Evolutionary conservation across 2,888 invertebrate genomes (phyloP).

Genomic region (Embidobia sp.): DNA sequence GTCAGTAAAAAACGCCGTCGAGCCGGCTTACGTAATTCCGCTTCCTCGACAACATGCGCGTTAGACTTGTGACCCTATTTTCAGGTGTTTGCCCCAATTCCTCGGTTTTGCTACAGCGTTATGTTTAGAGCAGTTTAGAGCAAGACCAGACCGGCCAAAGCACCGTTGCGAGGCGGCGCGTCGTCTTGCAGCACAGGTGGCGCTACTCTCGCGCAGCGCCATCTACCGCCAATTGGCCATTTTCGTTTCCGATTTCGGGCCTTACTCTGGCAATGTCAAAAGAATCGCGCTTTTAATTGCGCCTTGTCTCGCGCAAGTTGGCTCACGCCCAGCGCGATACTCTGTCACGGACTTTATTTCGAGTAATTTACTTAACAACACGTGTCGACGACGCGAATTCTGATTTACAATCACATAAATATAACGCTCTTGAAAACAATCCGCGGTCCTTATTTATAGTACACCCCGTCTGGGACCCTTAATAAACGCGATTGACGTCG

Average conservation of each 20-base stretch:
- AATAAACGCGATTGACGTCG: slow-evolving; percentile 6
- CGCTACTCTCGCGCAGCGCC: not conserved
- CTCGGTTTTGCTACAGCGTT: slow-evolving; percentile 35
- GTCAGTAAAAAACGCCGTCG: slow-evolving; percentile 8
- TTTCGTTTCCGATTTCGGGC: too few relatives aligned
- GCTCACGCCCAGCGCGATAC: slow-evolving; percentile 20
- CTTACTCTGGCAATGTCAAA: too few relatives aligned
- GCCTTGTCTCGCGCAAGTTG: slow-evolving; percentile 12
- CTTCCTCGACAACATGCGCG: slow-evolving; percentile 13
- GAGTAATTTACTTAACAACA: slow-evolving; percentile 42
- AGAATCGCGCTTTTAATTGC: slow-evolving; percentile 20
- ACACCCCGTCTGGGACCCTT: slow-evolving; percentile 1
- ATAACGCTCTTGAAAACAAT: slow-evolving; percentile 14
- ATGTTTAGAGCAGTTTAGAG: slow-evolving; percentile 31
- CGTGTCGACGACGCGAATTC: slow-evolving; percentile 25
- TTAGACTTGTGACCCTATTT: slow-evolving; percentile 54
- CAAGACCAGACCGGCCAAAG: slow-evolving; percentile 24
- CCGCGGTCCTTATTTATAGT: slow-evolving; percentile 37
- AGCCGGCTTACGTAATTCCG: slow-evolving; percentile 27
- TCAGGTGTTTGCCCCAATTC: slow-evolving; percentile 62
- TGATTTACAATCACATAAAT: slow-evolving; percentile 25
- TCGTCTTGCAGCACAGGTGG: not conserved
- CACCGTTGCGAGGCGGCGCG: not conserved
- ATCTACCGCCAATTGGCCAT: too few relatives aligned
- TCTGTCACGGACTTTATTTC: slow-evolving; percentile 38